phyloP scores from a whole-genome alignment of 1,140 invertebrate species.

The Pseudomyrmex cubaensis region DNA sequence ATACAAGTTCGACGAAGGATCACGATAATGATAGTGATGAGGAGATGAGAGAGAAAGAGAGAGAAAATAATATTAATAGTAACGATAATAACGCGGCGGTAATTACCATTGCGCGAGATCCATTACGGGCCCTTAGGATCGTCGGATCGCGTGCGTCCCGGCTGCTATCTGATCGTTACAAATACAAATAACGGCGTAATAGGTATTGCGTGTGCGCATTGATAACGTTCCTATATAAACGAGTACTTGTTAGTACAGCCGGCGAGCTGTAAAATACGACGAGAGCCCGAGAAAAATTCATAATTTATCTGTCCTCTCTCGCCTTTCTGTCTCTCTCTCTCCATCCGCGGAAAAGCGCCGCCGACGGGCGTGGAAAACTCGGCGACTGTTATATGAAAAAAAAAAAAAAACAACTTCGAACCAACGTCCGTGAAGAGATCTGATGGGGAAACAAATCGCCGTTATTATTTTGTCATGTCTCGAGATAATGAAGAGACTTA shows the following conservation, averaged over 20 bases:
- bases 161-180: conserved; percentile 57
- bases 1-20: conserved; percentile 26
- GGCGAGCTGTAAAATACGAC: conserved; percentile 35
- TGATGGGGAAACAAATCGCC: no score
- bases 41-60: neutral
- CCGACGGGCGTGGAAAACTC: no score
- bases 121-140: conserved; percentile 54
- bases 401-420: no score
- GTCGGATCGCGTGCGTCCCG: conserved; percentile 52
- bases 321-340: neutral
- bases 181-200: conserved; percentile 62
- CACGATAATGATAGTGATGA: conserved; percentile 22
- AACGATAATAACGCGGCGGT: conserved; percentile 49
- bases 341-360: neutral
- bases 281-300: conserved; percentile 35
- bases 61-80: conserved; percentile 51
- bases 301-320: no score
- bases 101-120: conserved; percentile 51
- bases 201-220: conserved; percentile 57
- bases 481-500: no score
- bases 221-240: conserved; percentile 59
- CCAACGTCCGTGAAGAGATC: no score
- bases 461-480: no score
- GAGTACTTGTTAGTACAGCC: conserved; percentile 57
- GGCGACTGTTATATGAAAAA: no score